Conservation (phyloP, 2,888 invertebrate species). For the Hoplodrina blanda region DNA sequence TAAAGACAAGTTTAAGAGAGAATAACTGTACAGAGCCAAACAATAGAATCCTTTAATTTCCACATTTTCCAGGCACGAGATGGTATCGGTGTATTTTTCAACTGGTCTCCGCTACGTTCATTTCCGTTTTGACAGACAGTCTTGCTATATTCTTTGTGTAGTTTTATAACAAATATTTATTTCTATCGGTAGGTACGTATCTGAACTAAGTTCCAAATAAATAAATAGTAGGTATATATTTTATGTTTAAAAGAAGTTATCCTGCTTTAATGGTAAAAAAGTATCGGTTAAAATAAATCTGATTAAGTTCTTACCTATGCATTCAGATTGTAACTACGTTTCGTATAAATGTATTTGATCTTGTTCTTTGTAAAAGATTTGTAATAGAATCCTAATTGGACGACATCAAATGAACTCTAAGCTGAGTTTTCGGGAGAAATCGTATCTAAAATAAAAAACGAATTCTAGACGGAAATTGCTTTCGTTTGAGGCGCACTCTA, state of each 20-base stretch:
- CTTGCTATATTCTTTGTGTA: constrained; percentile 37
- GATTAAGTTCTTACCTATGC: not conserved
- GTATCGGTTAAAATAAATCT: not conserved
- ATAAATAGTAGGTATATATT: not conserved
- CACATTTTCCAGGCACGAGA: constrained; percentile 41
- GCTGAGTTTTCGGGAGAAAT: constrained; percentile 70
- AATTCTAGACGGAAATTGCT: constrained; percentile 82
- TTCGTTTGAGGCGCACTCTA: constrained; percentile 82
- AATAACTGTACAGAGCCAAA: constrained; percentile 33
- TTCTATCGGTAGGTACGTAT: constrained; percentile 5
- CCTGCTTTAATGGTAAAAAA: not conserved
- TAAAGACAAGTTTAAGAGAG: constrained; percentile 20
- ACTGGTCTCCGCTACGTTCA: constrained; percentile 55
- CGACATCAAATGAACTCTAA: constrained; percentile 76
- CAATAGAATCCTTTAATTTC: constrained; percentile 58
- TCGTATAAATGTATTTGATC: constrained; percentile 51
- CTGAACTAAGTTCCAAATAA: not conserved
- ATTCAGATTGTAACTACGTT: constrained; percentile 25
- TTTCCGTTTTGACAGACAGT: constrained; percentile 61
- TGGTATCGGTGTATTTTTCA: constrained; percentile 58
- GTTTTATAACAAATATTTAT: constrained; percentile 35
- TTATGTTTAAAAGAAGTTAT: not conserved
- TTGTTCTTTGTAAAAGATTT: constrained; percentile 57
- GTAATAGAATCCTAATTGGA: constrained; percentile 72
- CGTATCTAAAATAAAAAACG: constrained; percentile 74